Evolutionary conservation across 2,888 invertebrate genomes (phyloP), one percentile per base, ranked within the genome.

Genomic region (Muscina levida): DNA sequence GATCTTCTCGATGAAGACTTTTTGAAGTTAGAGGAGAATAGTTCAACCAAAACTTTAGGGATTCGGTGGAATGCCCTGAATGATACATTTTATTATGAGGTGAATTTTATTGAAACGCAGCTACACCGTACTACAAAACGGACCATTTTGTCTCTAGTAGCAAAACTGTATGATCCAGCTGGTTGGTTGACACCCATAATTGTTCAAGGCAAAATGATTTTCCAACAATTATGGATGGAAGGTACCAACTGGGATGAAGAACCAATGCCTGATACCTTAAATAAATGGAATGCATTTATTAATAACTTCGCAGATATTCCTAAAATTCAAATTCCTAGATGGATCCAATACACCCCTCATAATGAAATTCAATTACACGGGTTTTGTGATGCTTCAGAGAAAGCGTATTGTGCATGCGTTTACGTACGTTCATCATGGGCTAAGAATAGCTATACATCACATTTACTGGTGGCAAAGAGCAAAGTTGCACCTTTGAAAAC

Each of bases 1-100:
- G 67, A 74, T 57, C 51, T 68, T 22, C 75, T 75, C n/a, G n/a
- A n/a, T n/a, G n/a, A n/a, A n/a, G n/a, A n/a, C n/a, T n/a, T n/a
- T n/a, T n/a, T n/a, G n/a, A 67, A 72, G 26, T 39, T 67, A 13
- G 24, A 72, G 10, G 48, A 39, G 1, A 37, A 67, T 10, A 59
- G 72, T 51, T 37, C 59, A 1, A 72, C 77, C 1, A 75, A 75
- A 70, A 75, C 75, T 6, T 26, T 75, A n/a, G 70, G 70, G 1
- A 75, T 75, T 2, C 46, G 39, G 13, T 75, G 75, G 68, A 68
- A 75, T 48, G 75, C 68, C 5, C 2, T 51, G 17, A 22, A 11
- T 1, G 70, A 70, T 44, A 48, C 59, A 0, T 75, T 75, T 31
- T 53, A 37, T 0, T 70, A 75, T 44, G n/a, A 37, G 1, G 13